phyloP scores from a whole-genome alignment of 1,140 invertebrate species.

The Hormaphis cornu region DNA sequence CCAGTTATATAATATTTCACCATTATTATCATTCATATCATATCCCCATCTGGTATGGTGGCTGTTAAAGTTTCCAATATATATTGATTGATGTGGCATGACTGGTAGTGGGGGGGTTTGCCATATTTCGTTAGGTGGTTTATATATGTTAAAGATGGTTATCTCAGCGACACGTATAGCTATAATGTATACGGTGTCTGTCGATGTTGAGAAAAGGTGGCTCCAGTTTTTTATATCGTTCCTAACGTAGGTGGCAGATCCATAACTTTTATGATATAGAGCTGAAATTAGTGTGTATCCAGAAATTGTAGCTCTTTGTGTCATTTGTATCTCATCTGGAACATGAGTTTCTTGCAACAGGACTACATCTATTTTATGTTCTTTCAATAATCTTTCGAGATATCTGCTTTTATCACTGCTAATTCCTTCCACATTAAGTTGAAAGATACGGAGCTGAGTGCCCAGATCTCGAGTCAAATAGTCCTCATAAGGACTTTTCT shows the following conservation, averaged over 20 bases:
- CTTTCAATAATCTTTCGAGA: not conserved
- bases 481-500: not conserved
- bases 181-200: conserved; percentile 2
- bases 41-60: conserved; percentile 20
- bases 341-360: not conserved
- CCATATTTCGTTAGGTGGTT: conserved; percentile 11
- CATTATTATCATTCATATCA: conserved; percentile 6
- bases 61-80: conserved; percentile 27
- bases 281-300: not conserved
- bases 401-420: not conserved
- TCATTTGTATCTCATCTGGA: not conserved
- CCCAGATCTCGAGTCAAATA: not conserved
- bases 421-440: conserved; percentile 9
- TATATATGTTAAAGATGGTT: conserved; percentile 27
- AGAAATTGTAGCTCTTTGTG: not conserved
- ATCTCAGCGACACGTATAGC: not conserved
- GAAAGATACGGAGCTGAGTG: not conserved
- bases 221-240: conserved; percentile 31
- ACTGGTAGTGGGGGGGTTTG: not conserved
- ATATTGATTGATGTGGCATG: not conserved
- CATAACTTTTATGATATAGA: conserved; percentile 6
- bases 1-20: not conserved
- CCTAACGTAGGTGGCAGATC: not conserved
- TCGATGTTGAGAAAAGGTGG: conserved; percentile 38
- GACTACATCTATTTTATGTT: conserved; percentile 13